Evolutionary conservation across 2,797 vertebrate genomes (phyloP).

Genomic region (Megalops cyprinoides): DNA sequence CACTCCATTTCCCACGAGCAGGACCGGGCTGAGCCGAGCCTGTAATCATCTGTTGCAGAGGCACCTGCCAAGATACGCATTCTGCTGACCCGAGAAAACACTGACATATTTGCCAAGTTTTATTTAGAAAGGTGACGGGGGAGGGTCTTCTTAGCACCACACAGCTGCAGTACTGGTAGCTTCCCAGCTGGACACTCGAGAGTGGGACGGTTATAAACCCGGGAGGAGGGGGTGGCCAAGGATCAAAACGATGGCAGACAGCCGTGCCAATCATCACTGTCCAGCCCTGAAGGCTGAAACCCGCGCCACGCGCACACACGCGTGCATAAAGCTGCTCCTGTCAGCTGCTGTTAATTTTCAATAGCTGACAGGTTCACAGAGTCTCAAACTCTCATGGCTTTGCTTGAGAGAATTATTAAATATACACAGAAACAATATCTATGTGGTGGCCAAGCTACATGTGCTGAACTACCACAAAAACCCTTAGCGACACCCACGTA

Average conservation of each 20-base stretch:
- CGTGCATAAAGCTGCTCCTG: no score
- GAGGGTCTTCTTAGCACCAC: background rate
- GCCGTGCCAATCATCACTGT: background rate
- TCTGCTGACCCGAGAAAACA: conserved; percentile 19
- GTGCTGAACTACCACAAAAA: background rate
- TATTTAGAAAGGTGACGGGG: conserved; percentile 30
- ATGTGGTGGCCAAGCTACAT: background rate
- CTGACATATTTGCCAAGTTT: conserved; percentile 19
- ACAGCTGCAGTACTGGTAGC: background rate
- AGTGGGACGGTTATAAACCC: background rate
- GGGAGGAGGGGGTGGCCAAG: background rate
- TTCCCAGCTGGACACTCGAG: background rate
- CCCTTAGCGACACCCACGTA: background rate
- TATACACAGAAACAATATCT: no score
- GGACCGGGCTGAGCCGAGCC: conserved; percentile 40
- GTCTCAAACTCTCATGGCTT: no score
- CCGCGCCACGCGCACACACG: no score
- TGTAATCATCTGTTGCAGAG: conserved; percentile 25
- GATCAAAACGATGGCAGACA: background rate
- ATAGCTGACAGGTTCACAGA: no score
- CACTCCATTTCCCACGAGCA: conserved; percentile 51
- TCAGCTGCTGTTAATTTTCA: no score
- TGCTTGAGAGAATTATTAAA: no score
- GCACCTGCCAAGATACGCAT: conserved; percentile 28
- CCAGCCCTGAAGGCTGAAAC: no score